Base-by-base conservation (phyloP, 2,113 vertebrate species). In the Pontoporia blainvillei region DNA sequence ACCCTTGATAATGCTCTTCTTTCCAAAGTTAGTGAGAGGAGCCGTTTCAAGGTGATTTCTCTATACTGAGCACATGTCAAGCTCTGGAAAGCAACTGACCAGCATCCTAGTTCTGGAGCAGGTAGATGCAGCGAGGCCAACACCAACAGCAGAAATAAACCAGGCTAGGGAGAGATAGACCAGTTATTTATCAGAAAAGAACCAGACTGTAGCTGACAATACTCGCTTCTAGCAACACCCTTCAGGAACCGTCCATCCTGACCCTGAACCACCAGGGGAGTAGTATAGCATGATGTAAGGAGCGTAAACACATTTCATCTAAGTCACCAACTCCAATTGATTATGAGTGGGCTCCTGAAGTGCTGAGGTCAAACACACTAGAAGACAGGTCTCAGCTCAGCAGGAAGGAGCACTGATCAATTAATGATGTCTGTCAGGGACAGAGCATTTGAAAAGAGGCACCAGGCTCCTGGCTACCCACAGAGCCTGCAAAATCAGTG, bases 1-100 rank as follows among this genome's bases (percentile, higher is more conserved):
- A 97, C 97, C 97, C 94, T 98, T 97, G 93, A 94, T 96, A 96
- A 98, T 96, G 96, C 85, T 97, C 97, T 97, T 98, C 92, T 93
- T 94, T 91, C n/a, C 54, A 75, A 84, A 72, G 15, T 7, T 62
- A 97, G 92, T 94, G 96, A 96, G 85, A 95, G 39, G 85, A 98
- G 87, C 81, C 94, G 79, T 84, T 98, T 95, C 97, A 98, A 97
- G 97, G 96, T 98, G 98, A 97, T 97, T 96, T 98, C 95, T 91
- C 95, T 94, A 27, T 13, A n/a, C 1, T 8, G 3, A 83, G 52
- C 52, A 15, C 3, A 41, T 44, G 41, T 14, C 41, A 25, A 3
- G 41, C 18, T 78, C 82, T 69, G 62, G 44, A 64, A 49, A 90
- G n/a, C 29, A 72, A 15, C 20, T 4, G 75, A 27, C 31, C 66